phyloP scores from a whole-genome alignment of 1,140 invertebrate species.

The Idris sp. region DNA sequence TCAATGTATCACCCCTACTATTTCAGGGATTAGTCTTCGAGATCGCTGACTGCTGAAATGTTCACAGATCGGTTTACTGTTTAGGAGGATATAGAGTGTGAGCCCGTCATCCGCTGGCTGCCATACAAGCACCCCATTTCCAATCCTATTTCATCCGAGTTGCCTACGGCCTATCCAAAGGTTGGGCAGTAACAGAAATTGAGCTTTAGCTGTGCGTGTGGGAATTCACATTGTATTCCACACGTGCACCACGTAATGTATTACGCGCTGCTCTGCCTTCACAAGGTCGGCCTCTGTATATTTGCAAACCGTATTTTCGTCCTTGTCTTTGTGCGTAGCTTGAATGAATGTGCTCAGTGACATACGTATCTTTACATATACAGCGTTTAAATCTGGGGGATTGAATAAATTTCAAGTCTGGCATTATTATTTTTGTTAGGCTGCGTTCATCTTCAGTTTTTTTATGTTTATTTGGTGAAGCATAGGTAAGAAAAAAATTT shows the following conservation, averaged over 20 bases:
- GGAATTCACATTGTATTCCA: conserved; percentile 76
- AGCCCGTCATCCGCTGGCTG: conserved; percentile 66
- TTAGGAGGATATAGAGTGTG: conserved; percentile 76
- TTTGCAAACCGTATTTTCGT: conserved; percentile 29
- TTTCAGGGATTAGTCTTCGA: conserved; percentile 76
- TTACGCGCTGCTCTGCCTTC: conserved; percentile 65
- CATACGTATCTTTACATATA: conserved; percentile 47
- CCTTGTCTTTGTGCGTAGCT: conserved; percentile 22
- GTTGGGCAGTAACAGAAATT: conserved; percentile 47
- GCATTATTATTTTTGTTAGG: too few relatives aligned
- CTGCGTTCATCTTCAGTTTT: too few relatives aligned
- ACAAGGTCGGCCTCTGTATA: conserved; percentile 25
- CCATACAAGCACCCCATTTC: conserved; percentile 60
- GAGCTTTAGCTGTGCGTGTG: conserved; percentile 64
- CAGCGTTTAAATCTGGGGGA: conserved; percentile 20
- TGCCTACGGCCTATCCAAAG: conserved; percentile 57
- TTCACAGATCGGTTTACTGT: conserved; percentile 79
- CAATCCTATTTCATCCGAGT: conserved; percentile 58
- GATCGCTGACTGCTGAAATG: conserved; percentile 79
- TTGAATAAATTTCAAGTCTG: conserved; percentile 34
- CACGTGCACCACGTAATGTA: conserved; percentile 73
- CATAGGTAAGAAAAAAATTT: too few relatives aligned
- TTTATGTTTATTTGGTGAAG: too few relatives aligned
- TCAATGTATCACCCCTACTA: conserved; percentile 72
- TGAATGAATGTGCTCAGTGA: conserved; percentile 41